Evolutionary conservation across 1,140 invertebrate species (phyloP), one percentile per base, ranked within the genome.

Genomic region (Augochlora pura): DNA sequence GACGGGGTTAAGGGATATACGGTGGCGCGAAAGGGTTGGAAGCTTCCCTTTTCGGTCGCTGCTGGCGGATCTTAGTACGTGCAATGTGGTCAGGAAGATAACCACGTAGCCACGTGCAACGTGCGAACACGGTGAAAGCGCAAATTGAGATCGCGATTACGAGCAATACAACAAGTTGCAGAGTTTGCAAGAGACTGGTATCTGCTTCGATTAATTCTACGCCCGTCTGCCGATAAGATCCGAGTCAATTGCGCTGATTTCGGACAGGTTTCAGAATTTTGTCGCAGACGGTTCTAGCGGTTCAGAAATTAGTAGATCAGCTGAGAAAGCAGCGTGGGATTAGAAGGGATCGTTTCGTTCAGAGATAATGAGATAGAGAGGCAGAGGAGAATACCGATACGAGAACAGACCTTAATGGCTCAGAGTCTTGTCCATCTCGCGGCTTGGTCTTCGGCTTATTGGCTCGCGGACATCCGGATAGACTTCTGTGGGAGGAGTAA

Each of bases 391-490:
- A 46, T 39, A 27, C 21, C 16, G 49, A 25, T 16, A 27, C 42
- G 42, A 27, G 10, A 12, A 86, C 91, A 88, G 84, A 97, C 96
- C 97, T 96, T 71, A 98, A 91, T 14, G 97, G 97, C 90, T 98
- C 97, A 2, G 97, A 97, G 90, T 98, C 97, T 87, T 97, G 97
- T 62, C 97, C 97, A 91, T 98, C 97, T 57, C 97, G 93, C 0
- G 97, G 97, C 94, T 98, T 98, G 92, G 97, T 98, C 91, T 98
- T 98, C 12, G 97, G 97, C 88, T 98, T 98, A 92, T 98, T 98
- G 83, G 97, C 97, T 83, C 96, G 93, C 69, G 97, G 97, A 94
- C 97, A 97, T 12, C 97, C 96, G 12, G 96, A 97, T 57, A 97
- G 93, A 91, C 96, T 97, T 87, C 96, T 94, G 91, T 97, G 97